These are phyloP conservation scores for Galerucella pusilla DNA, from an alignment of 2,888 invertebrate genomes.

Conservation along the genomic window DNA sequence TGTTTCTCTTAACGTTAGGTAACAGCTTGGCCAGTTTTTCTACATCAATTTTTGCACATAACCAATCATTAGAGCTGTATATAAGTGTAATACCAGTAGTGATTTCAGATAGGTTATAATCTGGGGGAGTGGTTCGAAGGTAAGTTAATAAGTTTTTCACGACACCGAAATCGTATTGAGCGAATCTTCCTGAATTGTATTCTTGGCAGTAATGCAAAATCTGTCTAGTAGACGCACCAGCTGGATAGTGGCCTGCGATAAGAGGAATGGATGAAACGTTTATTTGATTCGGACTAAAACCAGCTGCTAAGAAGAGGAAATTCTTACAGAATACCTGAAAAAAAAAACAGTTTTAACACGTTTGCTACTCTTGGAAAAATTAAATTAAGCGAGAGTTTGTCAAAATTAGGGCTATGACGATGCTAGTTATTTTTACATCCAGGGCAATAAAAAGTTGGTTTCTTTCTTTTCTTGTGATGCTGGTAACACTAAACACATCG, in stretches of 20 bases:
- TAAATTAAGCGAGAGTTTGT: too few relatives aligned
- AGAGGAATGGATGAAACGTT: constrained; percentile 54
- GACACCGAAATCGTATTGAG: constrained; percentile 70
- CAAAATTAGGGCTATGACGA: too few relatives aligned
- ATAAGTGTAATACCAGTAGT: constrained; percentile 65
- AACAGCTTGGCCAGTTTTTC: constrained; percentile 56
- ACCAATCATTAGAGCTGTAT: constrained; percentile 66
- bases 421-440: too few relatives aligned
- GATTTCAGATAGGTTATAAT: constrained; percentile 62
- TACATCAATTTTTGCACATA: constrained; percentile 61
- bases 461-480: too few relatives aligned
- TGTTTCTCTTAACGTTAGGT: constrained; percentile 51
- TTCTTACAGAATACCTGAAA: constrained; percentile 54
- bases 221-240: constrained; percentile 70
- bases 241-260: constrained; percentile 51
- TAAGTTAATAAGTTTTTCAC: constrained; percentile 44
- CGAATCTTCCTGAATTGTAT: constrained; percentile 55
- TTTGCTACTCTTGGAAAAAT: neutral
- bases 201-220: constrained; percentile 70
- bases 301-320: constrained; percentile 56
- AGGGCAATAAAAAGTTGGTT: too few relatives aligned
- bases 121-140: constrained; percentile 63
- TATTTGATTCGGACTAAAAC: constrained; percentile 58
- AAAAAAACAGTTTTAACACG: constrained; percentile 9
- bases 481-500: too few relatives aligned